A percentile compares a stretch with the other conserved stretches of the same genome.
Conservation (phyloP, 1,140 invertebrate genomes). For the Drosophila ogumai region DNA sequence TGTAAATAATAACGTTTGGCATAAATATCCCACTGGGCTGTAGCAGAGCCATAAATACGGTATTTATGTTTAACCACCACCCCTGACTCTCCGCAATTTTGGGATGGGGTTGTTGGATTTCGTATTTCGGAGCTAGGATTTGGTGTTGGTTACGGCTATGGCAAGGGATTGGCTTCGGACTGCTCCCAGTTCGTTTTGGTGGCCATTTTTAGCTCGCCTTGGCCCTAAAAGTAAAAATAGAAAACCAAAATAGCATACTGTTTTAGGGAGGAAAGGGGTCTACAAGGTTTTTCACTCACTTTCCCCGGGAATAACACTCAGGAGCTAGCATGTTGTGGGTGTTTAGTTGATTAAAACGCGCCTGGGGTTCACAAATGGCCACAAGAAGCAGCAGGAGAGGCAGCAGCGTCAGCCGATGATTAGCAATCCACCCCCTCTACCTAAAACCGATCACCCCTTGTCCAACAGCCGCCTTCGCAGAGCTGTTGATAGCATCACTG, state of each 20-base stretch:
- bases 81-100: constrained; percentile 33
- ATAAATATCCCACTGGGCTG: constrained; percentile 70
- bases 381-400: constrained; percentile 15
- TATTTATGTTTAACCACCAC: constrained; percentile 70
- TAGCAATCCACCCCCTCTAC: constrained; percentile 48
- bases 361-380: constrained; percentile 39
- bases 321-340: constrained; percentile 44
- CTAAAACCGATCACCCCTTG: constrained; percentile 42
- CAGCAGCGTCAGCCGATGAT: constrained; percentile 29
- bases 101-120: constrained; percentile 41
- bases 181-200: constrained; percentile 6
- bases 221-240: constrained; percentile 61
- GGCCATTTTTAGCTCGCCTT: constrained; percentile 65
- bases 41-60: constrained; percentile 60
- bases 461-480: constrained; percentile 59
- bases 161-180: constrained; percentile 10
- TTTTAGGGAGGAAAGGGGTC: constrained; percentile 51
- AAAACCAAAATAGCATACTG: constrained; percentile 53
- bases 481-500: constrained; percentile 72
- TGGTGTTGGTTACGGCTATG: constrained; percentile 29
- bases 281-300: constrained; percentile 73
- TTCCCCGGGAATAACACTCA: constrained; percentile 10
- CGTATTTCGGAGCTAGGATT: constrained; percentile 3
- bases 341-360: constrained; percentile 60
- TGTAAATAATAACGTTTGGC: constrained; percentile 58